Evolutionary conservation across 2,797 vertebrate species (phyloP).

Genomic region (Odontamblyopus rebecca): DNA sequence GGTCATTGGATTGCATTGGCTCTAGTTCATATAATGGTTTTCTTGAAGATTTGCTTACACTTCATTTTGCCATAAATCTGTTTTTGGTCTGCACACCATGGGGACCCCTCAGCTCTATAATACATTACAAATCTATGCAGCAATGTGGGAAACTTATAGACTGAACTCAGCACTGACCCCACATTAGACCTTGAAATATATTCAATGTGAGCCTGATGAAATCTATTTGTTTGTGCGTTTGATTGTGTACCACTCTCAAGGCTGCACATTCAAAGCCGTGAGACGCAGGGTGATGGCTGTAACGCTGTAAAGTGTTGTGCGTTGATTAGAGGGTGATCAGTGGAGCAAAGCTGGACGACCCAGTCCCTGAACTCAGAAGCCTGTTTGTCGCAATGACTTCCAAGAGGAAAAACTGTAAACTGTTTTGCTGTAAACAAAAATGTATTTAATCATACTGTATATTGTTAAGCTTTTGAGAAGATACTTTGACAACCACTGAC

Average conservation of each 20-base stretch:
- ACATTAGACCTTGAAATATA: constrained; percentile 45
- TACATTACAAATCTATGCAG: constrained; percentile 35
- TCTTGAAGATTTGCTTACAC: constrained; percentile 64
- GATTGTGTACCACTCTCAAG: constrained; percentile 15
- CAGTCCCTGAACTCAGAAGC: neutral
- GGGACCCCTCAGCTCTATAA: constrained; percentile 25
- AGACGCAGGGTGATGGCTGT: constrained; percentile 7
- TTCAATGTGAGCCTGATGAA: constrained; percentile 21
- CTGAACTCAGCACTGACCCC: constrained; percentile 23
- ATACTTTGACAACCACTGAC: neutral
- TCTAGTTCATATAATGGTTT: constrained; percentile 55
- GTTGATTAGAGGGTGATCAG: neutral
- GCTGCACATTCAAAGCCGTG: constrained; percentile 17
- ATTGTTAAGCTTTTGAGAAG: neutral
- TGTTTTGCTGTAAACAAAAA: neutral
- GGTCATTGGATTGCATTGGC: constrained; percentile 49
- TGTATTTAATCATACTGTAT: neutral
- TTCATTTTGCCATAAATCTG: constrained; percentile 53
- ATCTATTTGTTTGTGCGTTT: constrained; percentile 16
- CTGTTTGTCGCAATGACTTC: neutral
- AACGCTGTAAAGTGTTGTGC: constrained; percentile 3
- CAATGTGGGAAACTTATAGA: constrained; percentile 18
- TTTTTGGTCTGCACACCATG: constrained; percentile 22
- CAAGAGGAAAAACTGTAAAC: neutral
- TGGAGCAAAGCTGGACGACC: neutral